Percentiles rank a stretch among this genome's conserved stretches.
Conservation (phyloP, 1,140 invertebrate species). For the Tenebrio molitor region DNA sequence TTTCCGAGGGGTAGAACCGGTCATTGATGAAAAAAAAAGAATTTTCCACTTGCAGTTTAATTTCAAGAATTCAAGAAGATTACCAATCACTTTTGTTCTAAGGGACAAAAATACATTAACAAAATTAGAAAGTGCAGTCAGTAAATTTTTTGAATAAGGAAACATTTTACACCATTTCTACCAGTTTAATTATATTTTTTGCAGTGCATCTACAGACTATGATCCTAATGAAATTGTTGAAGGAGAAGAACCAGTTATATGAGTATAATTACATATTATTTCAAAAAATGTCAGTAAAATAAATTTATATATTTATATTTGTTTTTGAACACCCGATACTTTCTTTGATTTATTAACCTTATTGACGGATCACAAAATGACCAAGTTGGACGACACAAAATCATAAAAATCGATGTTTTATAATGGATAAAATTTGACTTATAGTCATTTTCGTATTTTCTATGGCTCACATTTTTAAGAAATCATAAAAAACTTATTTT, state of each 20-base stretch:
- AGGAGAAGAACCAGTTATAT: background rate
- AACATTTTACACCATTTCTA: conserved; percentile 11
- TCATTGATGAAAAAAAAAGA: conserved; percentile 5
- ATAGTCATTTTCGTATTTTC: conserved; percentile 2
- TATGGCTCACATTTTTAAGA: conserved; percentile 11
- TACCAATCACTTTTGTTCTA: background rate
- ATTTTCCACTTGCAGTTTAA: conserved; percentile 3
- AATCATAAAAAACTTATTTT: too few relatives aligned
- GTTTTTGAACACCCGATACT: conserved; percentile 11
- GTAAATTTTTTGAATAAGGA: conserved; percentile 1
- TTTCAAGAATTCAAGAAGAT: conserved; percentile 8
- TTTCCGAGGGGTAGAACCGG: background rate
- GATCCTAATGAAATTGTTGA: background rate
- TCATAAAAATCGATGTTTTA: conserved; percentile 26
- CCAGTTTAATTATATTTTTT: conserved; percentile 25
- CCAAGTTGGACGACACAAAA: conserved; percentile 11
- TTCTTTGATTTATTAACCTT: conserved; percentile 16
- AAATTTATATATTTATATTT: too few relatives aligned
- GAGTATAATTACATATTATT: too few relatives aligned
- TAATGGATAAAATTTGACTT: conserved; percentile 17
- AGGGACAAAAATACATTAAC: background rate
- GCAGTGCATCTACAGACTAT: background rate
- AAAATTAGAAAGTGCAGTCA: conserved; percentile 10
- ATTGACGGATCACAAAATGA: conserved; percentile 14
- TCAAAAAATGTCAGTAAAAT: too few relatives aligned